These are phyloP conservation scores for Melopsittacus undulatus DNA, from an alignment of 2,797 vertebrate genomes.

Conservation along the genomic window DNA sequence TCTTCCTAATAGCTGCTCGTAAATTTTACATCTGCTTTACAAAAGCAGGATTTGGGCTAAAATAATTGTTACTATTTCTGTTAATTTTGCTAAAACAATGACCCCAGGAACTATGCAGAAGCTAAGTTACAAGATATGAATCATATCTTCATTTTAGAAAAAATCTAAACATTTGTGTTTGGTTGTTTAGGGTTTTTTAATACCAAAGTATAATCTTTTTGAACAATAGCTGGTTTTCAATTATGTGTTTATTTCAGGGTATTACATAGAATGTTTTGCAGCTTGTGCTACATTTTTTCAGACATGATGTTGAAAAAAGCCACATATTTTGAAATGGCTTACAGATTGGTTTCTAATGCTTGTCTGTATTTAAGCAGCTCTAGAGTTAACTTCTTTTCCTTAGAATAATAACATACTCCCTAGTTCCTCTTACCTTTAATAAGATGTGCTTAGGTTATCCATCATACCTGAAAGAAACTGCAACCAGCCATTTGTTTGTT, in stretches of 20 bases:
- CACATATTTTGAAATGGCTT: not conserved
- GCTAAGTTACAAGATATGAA: not conserved
- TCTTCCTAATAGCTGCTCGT: not conserved
- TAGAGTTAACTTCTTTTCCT: not conserved
- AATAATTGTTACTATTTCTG: not conserved
- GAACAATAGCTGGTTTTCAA: not conserved
- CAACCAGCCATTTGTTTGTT: not conserved
- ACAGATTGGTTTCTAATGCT: not conserved
- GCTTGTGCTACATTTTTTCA: not conserved
- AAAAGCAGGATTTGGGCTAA: not conserved
- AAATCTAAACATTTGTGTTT: not conserved
- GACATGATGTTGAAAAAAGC: not conserved
- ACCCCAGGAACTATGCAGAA: not conserved
- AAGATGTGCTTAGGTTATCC: not conserved
- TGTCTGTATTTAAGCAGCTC: not conserved
- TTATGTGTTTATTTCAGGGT: not conserved
- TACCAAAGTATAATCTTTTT: not conserved
- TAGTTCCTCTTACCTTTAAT: not conserved
- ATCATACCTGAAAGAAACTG: not conserved
- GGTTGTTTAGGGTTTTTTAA: not conserved
- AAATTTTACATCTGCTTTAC: not conserved
- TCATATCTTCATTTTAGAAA: not conserved
- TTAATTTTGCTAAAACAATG: not conserved
- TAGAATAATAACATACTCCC: not conserved
- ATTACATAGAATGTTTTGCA: not conserved